Evolutionary conservation across 2,888 invertebrate genomes (phyloP), one percentile per base, ranked within the genome.

Genomic region (Eurytoma californica): DNA sequence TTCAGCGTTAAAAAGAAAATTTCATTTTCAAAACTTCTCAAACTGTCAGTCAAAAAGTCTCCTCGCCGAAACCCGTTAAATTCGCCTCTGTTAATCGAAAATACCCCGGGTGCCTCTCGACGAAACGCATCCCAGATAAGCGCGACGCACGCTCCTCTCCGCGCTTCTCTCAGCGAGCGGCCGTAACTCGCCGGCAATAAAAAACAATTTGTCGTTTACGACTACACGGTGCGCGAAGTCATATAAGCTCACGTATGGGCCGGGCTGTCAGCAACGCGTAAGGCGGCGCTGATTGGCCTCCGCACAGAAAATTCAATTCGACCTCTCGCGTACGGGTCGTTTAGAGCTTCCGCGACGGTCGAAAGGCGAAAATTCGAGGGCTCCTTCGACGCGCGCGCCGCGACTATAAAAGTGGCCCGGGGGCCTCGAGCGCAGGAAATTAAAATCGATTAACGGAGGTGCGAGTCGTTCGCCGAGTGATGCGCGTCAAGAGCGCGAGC

Each of bases 381-480:
- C n/a, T 24, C 65, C 61, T 28, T 49, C 14, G 7, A 14, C 16
- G 20, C 57, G 16, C 49, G 3, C 39, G 20, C 51, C 61, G 16
- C 49, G 28, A 30, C 70, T 70, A 78, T 74, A 74, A 74, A 80
- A 76, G 72, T 18, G 57, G 20, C 7, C 39, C 24, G 18, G 16
- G 12, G 47, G n/a, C 3, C 20, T n/a, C 63, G 12, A 83, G 77
- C 72, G 69, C 86, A 84, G 87, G 86, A 87, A 86, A 87, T 87
- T 88, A 86, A 86, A 87, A 86, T 87, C 87, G 86, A 86, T 87
- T 86, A 85, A 86, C 85, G 79, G 80, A 7, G 39, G 30, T 7
- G 39, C 39, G 39, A 39, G 39, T 16, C 53, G 28, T 57, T 66
- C 66, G 67, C 49, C 28, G 66, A 75, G 63, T 63, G 68, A 76